phyloP scores from a whole-genome alignment of 1,140 invertebrate species.

The Ctenoplectra terminalis region DNA sequence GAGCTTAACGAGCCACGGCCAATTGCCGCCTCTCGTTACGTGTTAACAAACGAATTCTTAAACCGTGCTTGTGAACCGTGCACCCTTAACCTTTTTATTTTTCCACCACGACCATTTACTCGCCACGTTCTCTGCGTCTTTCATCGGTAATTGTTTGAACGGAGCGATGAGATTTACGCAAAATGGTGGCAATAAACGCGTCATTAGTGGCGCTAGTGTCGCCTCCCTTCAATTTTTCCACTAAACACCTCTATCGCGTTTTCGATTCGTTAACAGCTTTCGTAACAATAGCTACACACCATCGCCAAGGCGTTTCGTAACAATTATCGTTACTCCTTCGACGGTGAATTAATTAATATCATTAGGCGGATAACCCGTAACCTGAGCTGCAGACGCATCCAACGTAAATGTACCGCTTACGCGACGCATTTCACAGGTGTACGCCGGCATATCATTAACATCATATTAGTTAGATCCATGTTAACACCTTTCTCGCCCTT shows the following conservation, averaged over 20 bases:
- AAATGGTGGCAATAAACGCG: neutral
- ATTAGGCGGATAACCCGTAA: conserved; percentile 13
- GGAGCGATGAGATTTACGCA: neutral
- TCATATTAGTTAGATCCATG: conserved; percentile 12
- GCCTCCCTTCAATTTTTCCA: neutral
- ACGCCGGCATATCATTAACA: conserved; percentile 33
- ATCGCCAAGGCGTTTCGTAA: neutral
- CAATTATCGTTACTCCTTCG: neutral
- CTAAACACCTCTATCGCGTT: neutral
- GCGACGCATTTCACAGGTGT: conserved; percentile 8
- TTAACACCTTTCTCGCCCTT: conserved; percentile 31
- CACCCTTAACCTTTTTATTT: neutral
- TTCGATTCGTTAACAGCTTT: neutral
- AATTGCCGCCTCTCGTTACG: conserved; percentile 37
- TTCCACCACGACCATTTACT: neutral
- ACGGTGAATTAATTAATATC: conserved; percentile 41
- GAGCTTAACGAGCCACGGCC: conserved; percentile 37
- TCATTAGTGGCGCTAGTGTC: neutral
- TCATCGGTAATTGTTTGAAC: neutral
- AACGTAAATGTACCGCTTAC: neutral
- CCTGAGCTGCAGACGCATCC: neutral
- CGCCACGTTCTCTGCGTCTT: neutral
- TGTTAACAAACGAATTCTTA: conserved; percentile 41
- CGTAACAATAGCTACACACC: neutral
- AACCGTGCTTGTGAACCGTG: neutral